Percentiles rank a stretch among this genome's conserved stretches.
Conservation (phyloP, 2,797 vertebrate genomes). For the Neoniphon sammara region DNA sequence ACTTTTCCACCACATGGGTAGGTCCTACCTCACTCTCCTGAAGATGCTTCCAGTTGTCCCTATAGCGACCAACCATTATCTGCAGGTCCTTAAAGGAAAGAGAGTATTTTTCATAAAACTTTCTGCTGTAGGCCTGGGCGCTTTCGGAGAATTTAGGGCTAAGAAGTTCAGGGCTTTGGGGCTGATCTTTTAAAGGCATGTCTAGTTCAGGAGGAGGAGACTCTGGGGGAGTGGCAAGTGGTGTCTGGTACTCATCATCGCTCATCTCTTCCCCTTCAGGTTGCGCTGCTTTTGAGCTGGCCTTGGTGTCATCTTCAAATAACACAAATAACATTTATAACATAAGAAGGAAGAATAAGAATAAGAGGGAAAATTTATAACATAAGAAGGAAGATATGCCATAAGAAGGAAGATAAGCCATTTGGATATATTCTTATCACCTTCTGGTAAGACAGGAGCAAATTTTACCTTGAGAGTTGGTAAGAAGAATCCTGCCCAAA, state of each 20-base stretch:
- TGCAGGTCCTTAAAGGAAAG: slow-evolving; percentile 96
- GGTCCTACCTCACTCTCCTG: slow-evolving; percentile 96
- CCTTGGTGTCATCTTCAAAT: slow-evolving; percentile 81
- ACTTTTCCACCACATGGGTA: slow-evolving; percentile 97
- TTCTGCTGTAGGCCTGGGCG: slow-evolving; percentile 86
- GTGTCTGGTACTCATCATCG: slow-evolving; percentile 97
- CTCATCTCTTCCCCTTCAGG: slow-evolving; percentile 90
- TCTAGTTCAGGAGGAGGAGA: slow-evolving; percentile 88
- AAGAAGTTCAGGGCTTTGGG: slow-evolving; percentile 71
- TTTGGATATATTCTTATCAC: not conserved
- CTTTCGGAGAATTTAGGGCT: slow-evolving; percentile 82
- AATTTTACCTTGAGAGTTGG: slow-evolving; percentile 92
- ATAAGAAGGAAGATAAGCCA: not conserved
- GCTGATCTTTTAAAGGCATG: slow-evolving; percentile 68
- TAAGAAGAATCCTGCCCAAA: slow-evolving; percentile 95
- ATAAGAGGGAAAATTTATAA: no score
- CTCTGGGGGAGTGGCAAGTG: slow-evolving; percentile 91
- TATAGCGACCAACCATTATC: slow-evolving; percentile 96
- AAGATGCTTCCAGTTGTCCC: slow-evolving; percentile 97
- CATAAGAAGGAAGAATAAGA: no score
- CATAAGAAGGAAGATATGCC: not conserved
- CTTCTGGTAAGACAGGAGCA: not conserved
- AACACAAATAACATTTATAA: slow-evolving; percentile 13
- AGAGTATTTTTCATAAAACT: slow-evolving; percentile 94
- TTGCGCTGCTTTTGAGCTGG: slow-evolving; percentile 73